Base-by-base conservation (phyloP, 2,113 vertebrate genomes). In the Microcebus murinus region DNA sequence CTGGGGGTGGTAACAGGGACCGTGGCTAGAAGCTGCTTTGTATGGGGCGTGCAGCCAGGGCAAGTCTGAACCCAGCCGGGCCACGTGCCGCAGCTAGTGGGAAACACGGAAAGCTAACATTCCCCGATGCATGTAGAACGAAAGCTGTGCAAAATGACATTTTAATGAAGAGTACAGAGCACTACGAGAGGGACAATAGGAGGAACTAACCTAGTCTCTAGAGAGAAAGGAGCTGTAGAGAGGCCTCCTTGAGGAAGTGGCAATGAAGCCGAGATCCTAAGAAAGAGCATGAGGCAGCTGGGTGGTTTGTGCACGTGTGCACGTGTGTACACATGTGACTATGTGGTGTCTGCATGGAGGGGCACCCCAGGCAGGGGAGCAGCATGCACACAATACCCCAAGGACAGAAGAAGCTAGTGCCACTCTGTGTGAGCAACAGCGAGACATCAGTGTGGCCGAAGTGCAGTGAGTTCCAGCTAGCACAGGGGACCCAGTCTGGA, bases 21-120 rank as follows among this genome's bases (percentile, higher is more conserved):
- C 1, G 31, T 8, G 6, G 61, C 12, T 15, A 27, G 59, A 6
- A 9, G 14, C 34, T 2, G 14, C 0, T 12, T 4, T 36, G 25
- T 21, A 0, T 6, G 31, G 67, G 3, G 10, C 39, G 52, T 18
- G 0, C 20, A 7, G n/a, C 36, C 39, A 11, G 61, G 23, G 18
- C 21, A 61, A 12, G 68, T n/a, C n/a, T 18, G 63, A 39, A 5
- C 5, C 14, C 48, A 12, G 73, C 39, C 42, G 1, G 9, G 86
- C 50, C 14, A 15, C 4, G 50, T 52, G 50, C 14, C 4, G 50
- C 4, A 52, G 50, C 50, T 3, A 65, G 8, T 3, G n/a, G n/a
- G 31, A 70, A 27, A 63, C 65, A 71, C 2, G 0, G 61, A n/a
- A 39, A n/a, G 13, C 29, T 3, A 48, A 57, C 50, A 31, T 0